These are phyloP conservation scores for Pristionchus pacificus DNA, from an alignment of 1,140 invertebrate genomes.

Conservation along the genomic window DNA sequence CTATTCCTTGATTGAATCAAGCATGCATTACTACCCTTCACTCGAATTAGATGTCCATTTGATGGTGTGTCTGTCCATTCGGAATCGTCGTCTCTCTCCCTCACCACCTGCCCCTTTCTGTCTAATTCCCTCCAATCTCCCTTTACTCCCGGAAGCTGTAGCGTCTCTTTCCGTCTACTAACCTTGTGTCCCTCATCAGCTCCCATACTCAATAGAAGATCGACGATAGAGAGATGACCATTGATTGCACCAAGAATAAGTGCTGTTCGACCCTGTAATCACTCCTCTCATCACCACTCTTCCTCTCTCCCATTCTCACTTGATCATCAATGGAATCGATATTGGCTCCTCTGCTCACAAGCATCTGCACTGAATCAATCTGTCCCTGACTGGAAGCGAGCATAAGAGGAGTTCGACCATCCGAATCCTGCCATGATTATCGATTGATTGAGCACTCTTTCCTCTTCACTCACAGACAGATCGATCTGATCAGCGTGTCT, in stretches of 20 bases:
- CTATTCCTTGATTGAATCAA: too few species aligned
- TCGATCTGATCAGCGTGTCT: constrained; percentile 18
- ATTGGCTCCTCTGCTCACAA: constrained; percentile 20
- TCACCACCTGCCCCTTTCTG: too few species aligned
- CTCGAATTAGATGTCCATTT: too few species aligned
- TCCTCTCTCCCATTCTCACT: constrained; percentile 20
- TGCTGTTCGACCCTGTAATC: constrained; percentile 22
- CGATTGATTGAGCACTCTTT: too few species aligned
- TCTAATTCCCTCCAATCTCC: too few species aligned
- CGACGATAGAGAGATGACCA: constrained; percentile 32
- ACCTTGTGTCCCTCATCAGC: constrained; percentile 36
- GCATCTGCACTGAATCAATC: constrained; percentile 23
- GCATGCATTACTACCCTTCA: too few species aligned
- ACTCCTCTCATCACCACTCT: neutral
- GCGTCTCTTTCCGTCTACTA: too few species aligned
- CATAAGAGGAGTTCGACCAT: constrained; percentile 21
- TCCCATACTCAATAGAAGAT: constrained; percentile 33
- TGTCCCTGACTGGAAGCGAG: constrained; percentile 25
- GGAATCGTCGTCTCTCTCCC: too few species aligned
- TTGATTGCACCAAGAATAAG: constrained; percentile 31
- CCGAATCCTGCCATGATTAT: constrained; percentile 11
- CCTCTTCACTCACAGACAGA: constrained; percentile 1
- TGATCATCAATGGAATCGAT: constrained; percentile 33
- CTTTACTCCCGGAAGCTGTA: too few species aligned
- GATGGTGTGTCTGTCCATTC: too few species aligned